A percentile compares a stretch with the other conserved stretches of the same genome.
These are phyloP conservation scores for Hestina assimilis DNA, from an alignment of 1,140 invertebrate species.

Conservation along the genomic window DNA sequence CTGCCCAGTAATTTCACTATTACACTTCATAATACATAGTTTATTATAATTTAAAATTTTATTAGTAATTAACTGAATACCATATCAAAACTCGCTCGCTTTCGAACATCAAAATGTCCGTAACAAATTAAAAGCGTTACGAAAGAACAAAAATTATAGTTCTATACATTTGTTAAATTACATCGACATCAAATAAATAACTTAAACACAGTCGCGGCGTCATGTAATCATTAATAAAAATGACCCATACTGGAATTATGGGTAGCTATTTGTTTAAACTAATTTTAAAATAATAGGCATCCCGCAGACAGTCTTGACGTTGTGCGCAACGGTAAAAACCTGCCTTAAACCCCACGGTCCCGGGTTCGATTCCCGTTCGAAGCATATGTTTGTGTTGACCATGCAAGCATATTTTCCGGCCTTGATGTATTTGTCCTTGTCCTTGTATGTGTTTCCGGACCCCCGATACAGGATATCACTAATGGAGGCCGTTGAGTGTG, in stretches of 20 bases:
- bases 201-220: conserved; percentile 13
- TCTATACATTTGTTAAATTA: neutral
- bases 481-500: too few species aligned
- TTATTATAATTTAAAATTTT: neutral
- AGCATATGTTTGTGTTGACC: too few species aligned
- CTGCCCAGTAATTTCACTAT: too few species aligned
- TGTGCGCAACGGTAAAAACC: too few species aligned
- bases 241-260: conserved; percentile 12
- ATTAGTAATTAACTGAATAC: neutral
- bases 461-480: too few species aligned
- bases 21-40: neutral
- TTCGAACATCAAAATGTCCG: neutral
- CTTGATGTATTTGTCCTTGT: too few species aligned
- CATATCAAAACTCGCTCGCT: neutral
- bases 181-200: conserved; percentile 21
- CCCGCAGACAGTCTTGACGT: neutral
- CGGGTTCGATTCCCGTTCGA: too few species aligned
- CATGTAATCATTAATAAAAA: conserved; percentile 22
- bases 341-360: too few species aligned
- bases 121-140: neutral
- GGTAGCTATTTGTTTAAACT: conserved; percentile 25
- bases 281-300: conserved; percentile 17
- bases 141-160: neutral
- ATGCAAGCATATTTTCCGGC: too few species aligned
- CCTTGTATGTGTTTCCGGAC: too few species aligned